phyloP scores from a whole-genome alignment of 2,888 invertebrate species.

The Pegoplata infirma region DNA sequence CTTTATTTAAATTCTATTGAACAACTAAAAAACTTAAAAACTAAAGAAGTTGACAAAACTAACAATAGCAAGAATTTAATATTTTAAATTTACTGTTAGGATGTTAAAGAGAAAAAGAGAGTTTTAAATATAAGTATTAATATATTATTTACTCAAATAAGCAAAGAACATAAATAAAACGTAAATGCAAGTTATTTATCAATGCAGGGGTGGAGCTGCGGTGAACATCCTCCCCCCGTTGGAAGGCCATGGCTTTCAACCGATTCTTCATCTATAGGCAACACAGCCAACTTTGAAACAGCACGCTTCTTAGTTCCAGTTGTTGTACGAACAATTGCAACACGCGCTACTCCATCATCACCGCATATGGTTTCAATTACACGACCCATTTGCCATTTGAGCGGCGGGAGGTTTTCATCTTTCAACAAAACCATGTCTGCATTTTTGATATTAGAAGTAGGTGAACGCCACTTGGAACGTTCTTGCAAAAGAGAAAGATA shows the following conservation, averaged over 20 bases:
- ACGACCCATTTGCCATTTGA: constrained; percentile 1
- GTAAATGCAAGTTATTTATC: too few species aligned
- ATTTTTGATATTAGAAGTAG: neutral
- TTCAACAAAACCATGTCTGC: neutral
- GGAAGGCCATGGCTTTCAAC: constrained; percentile 50
- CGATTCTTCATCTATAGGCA: constrained; percentile 24
- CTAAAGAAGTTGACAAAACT: too few species aligned
- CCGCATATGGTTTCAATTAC: neutral
- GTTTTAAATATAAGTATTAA: too few species aligned
- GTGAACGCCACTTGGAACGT: neutral
- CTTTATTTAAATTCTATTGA: too few species aligned
- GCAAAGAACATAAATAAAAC: too few species aligned
- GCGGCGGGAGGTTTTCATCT: neutral
- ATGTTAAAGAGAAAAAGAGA: too few species aligned
- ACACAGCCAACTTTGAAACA: constrained; percentile 46
- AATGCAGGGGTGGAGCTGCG: constrained; percentile 12
- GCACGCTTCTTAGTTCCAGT: constrained; percentile 18
- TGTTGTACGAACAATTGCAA: too few species aligned
- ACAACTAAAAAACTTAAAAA: too few species aligned
- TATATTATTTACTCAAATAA: too few species aligned
- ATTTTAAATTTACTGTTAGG: too few species aligned
- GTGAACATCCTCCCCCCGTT: constrained; percentile 53
- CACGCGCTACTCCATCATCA: neutral
- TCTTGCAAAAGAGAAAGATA: neutral
- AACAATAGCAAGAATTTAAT: too few species aligned